These are phyloP conservation scores for Molorchus minor DNA, from an alignment of 2,888 invertebrate species.

Conservation along the genomic window DNA sequence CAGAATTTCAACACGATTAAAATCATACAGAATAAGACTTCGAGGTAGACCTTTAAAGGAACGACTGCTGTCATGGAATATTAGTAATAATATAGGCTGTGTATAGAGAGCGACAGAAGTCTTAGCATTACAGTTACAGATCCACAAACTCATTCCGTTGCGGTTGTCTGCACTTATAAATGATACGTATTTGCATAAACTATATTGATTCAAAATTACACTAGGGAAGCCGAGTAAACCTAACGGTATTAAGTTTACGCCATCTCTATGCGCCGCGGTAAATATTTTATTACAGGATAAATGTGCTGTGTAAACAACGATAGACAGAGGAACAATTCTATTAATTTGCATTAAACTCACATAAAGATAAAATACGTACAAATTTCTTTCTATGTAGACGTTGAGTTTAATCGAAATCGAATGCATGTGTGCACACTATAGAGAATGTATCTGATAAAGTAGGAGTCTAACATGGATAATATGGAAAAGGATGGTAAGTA, in stretches of 20 bases:
- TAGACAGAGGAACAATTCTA: background rate
- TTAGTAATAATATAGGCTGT: no score
- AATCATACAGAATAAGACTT: no score
- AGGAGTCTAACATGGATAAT: slow-evolving; percentile 4
- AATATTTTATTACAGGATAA: slow-evolving; percentile 13
- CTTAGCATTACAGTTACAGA: slow-evolving; percentile 2
- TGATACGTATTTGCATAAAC: slow-evolving; percentile 30
- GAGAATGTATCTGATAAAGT: slow-evolving; percentile 4
- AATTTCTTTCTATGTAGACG: slow-evolving; percentile 11
- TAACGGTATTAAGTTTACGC: slow-evolving; percentile 36
- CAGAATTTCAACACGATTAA: no score
- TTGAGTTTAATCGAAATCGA: slow-evolving; percentile 17
- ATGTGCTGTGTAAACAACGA: slow-evolving; percentile 1
- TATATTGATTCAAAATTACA: slow-evolving; percentile 26
- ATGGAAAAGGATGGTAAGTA: background rate
- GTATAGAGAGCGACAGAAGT: background rate
- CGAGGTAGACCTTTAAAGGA: no score
- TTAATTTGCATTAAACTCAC: slow-evolving; percentile 13
- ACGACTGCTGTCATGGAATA: no score
- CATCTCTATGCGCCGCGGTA: slow-evolving; percentile 3
- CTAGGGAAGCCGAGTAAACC: slow-evolving; percentile 18
- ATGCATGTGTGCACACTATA: slow-evolving; percentile 14
- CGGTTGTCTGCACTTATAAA: slow-evolving; percentile 21
- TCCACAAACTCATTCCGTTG: slow-evolving; percentile 15
- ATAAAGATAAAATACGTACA: slow-evolving; percentile 13